Base-by-base conservation (phyloP, 2,888 invertebrate genomes). In the Pristionchus exspectatus region DNA sequence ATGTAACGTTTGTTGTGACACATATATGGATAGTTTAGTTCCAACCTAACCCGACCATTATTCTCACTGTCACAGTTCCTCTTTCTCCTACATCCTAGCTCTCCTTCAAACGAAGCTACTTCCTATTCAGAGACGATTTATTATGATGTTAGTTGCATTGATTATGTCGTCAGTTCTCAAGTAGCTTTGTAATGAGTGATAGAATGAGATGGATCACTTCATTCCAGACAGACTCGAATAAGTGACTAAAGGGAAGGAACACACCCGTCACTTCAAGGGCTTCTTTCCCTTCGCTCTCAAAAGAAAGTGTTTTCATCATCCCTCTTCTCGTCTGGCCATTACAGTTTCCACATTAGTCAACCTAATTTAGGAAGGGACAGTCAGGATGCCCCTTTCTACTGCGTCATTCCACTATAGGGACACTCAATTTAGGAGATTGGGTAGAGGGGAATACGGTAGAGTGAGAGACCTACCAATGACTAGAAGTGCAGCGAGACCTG, bases 231-330 rank as follows among this genome's bases (percentile, higher is more conserved):
- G 12, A 30, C 66, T 9, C 63, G 9, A 66, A 69, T 27, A 30
- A 69, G 69, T 30, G 27, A 27, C 69, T 69, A 16, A 69, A 30
- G 69, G 59, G 24, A 59, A 69, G 30, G 69, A 69, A 69, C 30
- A 69, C 69, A 27, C 16, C 59, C 27, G 69, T 30, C 27, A 30
- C 69, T 30, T 18, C 27, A 30, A 74, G 74, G 38, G 74, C 24
- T 24, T 74, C 27, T 16, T 21, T 38, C 38, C 69, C 69, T 69
- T n/a, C 27, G 2, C n/a, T 38, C 38, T 5, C 38, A 38, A 38
- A 38, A 38, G 38, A 74, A 74, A 74, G 74, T 74, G 74, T 74
- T 74, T 74, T 74, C 74, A 74, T 74, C 74, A 5, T 24, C 66
- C 59, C 38, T 38, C 59, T 59, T 59, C 59, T 69, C 69, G 69